Percentiles rank a stretch among this genome's conserved stretches.
Conservation (phyloP, 2,113 vertebrate genomes). For the Balaeniceps rex region DNA sequence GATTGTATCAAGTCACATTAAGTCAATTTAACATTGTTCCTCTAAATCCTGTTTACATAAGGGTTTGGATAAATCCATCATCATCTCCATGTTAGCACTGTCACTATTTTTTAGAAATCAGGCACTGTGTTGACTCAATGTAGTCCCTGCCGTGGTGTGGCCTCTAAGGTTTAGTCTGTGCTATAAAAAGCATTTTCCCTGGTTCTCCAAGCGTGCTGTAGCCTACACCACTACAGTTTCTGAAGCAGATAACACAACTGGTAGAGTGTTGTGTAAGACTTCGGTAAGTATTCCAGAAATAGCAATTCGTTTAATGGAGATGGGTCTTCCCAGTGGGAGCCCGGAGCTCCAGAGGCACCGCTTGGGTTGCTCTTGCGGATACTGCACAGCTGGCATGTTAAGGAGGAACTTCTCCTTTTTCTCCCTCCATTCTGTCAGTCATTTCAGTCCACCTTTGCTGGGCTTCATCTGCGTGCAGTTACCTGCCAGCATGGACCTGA, state of each 20-base stretch:
- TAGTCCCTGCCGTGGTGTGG: neutral
- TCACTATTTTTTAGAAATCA: neutral
- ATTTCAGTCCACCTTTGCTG: neutral
- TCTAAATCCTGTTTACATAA: neutral
- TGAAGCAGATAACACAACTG: neutral
- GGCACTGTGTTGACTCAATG: neutral
- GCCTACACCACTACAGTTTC: neutral
- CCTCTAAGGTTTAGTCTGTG: neutral
- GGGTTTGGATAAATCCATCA: neutral
- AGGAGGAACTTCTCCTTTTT: neutral
- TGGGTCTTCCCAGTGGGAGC: neutral
- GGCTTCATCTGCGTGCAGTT: neutral
- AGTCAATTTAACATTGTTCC: neutral
- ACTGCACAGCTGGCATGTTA: neutral
- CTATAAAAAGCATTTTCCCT: constrained; percentile 1
- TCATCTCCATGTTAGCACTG: neutral
- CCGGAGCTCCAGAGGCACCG: neutral
- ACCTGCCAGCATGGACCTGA: neutral
- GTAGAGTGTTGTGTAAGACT: constrained; percentile 2
- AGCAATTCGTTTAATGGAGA: neutral
- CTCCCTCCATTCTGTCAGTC: neutral
- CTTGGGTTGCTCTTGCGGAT: neutral
- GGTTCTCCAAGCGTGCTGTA: neutral
- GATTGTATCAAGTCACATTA: neutral
- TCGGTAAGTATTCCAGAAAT: neutral